Conservation (phyloP, 2,113 vertebrate genomes). For the Opisthocomus hoazin region DNA sequence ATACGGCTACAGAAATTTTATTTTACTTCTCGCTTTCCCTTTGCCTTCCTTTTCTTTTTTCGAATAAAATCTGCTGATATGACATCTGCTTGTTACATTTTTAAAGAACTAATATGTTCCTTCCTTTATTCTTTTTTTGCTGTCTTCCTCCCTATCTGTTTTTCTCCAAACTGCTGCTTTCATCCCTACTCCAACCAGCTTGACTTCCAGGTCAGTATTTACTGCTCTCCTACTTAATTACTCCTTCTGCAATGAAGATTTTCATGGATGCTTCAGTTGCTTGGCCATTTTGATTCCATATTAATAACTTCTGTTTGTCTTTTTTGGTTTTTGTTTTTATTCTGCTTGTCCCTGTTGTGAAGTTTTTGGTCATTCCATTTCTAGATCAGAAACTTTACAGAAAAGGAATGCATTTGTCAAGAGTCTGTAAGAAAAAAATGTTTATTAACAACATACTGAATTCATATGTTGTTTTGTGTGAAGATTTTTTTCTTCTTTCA, state of each 20-base stretch:
- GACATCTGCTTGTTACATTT: conserved; percentile 68
- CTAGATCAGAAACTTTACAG: conserved; percentile 40
- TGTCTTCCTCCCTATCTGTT: conserved; percentile 68
- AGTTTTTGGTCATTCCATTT: neutral
- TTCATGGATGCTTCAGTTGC: conserved; percentile 55
- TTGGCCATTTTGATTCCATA: conserved; percentile 10
- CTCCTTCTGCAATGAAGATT: conserved; percentile 46
- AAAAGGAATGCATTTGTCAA: conserved; percentile 45
- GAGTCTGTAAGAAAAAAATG: conserved; percentile 53
- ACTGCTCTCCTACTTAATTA: conserved; percentile 46
- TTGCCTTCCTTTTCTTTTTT: neutral
- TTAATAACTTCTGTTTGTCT: conserved; percentile 2
- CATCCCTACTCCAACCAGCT: conserved; percentile 82
- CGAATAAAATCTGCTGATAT: conserved; percentile 50
- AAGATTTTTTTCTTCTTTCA: conserved; percentile 45
- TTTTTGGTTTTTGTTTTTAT: neutral
- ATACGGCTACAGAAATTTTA: neutral
- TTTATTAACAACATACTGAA: conserved; percentile 54
- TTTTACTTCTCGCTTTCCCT: conserved; percentile 22
- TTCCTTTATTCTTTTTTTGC: conserved; percentile 75
- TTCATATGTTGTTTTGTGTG: conserved; percentile 57
- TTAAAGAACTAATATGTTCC: conserved; percentile 73
- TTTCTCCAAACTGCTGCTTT: conserved; percentile 72
- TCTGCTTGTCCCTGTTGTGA: neutral
- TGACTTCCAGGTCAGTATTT: conserved; percentile 89